Percentiles rank a stretch among this genome's conserved stretches.
Evolutionary conservation across 2,888 invertebrate genomes (phyloP).

Genomic region (Dorcus parallelipipedus): DNA sequence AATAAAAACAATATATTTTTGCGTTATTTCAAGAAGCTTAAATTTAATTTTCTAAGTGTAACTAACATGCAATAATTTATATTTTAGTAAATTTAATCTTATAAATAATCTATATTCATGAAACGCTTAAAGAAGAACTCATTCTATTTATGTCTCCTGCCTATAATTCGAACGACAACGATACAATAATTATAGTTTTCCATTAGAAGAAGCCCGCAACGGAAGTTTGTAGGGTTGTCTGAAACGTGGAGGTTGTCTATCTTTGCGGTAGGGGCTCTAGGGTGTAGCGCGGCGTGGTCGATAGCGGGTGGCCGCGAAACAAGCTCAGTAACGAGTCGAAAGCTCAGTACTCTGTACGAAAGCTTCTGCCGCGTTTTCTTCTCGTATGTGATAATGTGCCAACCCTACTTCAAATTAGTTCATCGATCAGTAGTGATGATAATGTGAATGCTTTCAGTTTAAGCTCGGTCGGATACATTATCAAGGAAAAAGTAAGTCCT

Average conservation of each 20-base stretch:
- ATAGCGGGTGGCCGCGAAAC: constrained; percentile 34
- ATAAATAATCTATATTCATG: too few species aligned
- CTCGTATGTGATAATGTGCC: constrained; percentile 36
- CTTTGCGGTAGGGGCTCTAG: constrained; percentile 36
- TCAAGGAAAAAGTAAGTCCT: background rate
- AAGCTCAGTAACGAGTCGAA: constrained; percentile 36
- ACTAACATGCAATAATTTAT: too few species aligned
- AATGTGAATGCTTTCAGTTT: constrained; percentile 11
- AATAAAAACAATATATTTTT: too few species aligned
- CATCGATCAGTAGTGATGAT: background rate
- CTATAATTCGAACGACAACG: too few species aligned
- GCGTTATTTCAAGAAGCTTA: too few species aligned
- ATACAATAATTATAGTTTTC: too few species aligned
- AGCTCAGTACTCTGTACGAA: constrained; percentile 33
- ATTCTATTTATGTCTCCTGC: too few species aligned
- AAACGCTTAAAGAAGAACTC: too few species aligned
- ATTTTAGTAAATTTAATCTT: too few species aligned
- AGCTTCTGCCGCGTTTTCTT: constrained; percentile 22
- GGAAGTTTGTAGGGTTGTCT: too few species aligned
- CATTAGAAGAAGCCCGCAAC: too few species aligned
- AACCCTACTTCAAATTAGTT: constrained; percentile 22
- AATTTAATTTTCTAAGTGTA: too few species aligned
- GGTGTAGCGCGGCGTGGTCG: constrained; percentile 36
- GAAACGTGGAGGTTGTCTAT: constrained; percentile 27
- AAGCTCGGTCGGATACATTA: background rate